Base-by-base conservation (phyloP, 2,888 invertebrate genomes). In the Bugulina stolonifera region DNA sequence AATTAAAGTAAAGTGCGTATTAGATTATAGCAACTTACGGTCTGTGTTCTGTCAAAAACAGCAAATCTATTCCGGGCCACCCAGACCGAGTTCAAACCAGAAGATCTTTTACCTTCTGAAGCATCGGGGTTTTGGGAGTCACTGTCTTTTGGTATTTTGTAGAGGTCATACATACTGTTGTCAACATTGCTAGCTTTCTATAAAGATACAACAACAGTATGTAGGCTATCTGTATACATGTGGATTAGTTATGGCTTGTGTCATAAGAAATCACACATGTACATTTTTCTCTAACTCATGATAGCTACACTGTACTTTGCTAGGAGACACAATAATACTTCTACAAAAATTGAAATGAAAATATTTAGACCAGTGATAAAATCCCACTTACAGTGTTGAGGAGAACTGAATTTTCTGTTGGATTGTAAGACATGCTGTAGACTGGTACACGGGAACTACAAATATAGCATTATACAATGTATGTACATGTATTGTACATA, bases 61-160 rank as follows among this genome's bases (percentile, higher is more conserved):
- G 98, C 99, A 86, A 98, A 98, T 72, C 98, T 87, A 86, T 99
- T 99, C 78, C 99, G 88, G 0, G 98, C 98, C 34, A 99, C 96
- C 98, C 92, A 95, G 73, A 95, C 89, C 25, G 97, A 95, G 3
- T 93, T 92, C 73, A 95, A 87, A 72, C 98, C 98, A 52, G 92
- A 89, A 0, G 93, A 93, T 14, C 97, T 87, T 81, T 92, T 92
- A 72, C 90, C 90, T 76, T 91, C 93, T 1, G 89, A 86, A 71
- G 86, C 84, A 78, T 88, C 87, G 29, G 86, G 86, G 76, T 83
- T 86, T 76, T 85, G 84, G 10, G 81, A 80, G 84, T 81, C 82
- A 14, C 79, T 78, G 69, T 80, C 91, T 71, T 91, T 91, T 1
- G 95, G 93, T 72, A 96, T 91, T 76, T 89, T 88, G 85, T 95